These are phyloP conservation scores for Scaptomyza hsui DNA, from an alignment of 1,140 invertebrate species.

Conservation along the genomic window DNA sequence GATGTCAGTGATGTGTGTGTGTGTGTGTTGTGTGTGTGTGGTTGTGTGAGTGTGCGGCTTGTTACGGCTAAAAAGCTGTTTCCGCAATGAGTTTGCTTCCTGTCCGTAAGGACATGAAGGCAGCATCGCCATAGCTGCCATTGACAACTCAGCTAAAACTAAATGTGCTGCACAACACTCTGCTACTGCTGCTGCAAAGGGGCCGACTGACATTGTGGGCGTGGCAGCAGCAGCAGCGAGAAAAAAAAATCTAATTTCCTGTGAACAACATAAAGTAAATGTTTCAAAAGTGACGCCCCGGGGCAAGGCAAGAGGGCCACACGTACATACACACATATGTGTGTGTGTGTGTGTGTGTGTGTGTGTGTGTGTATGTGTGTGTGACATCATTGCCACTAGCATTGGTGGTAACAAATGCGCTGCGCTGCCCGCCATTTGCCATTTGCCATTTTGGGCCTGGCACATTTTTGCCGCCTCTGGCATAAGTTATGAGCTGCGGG, in stretches of 20 bases:
- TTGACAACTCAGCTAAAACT: constrained; percentile 77
- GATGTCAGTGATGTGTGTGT: constrained; percentile 19
- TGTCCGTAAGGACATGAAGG: constrained; percentile 75
- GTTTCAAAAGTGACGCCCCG: constrained; percentile 77
- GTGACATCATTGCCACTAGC: constrained; percentile 65
- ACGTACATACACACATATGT: constrained; percentile 6
- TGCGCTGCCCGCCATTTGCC: constrained; percentile 62
- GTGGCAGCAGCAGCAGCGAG: constrained; percentile 29
- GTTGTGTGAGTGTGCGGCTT: constrained; percentile 52
- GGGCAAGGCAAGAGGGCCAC: constrained; percentile 24
- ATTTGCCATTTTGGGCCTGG: constrained; percentile 54
- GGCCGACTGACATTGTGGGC: constrained; percentile 26
- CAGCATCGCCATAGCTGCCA: constrained; percentile 50
- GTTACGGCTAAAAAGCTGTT: constrained; percentile 80
- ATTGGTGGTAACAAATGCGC: constrained; percentile 73
- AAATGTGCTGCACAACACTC: constrained; percentile 64
- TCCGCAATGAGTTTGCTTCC: constrained; percentile 82
- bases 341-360: constrained; percentile 4
- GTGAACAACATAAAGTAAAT: constrained; percentile 82
- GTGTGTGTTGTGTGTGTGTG: constrained; percentile 13
- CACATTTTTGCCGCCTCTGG: constrained; percentile 50
- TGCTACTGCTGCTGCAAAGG: constrained; percentile 19
- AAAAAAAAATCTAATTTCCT: constrained; percentile 79
- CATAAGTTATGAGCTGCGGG: constrained; percentile 73
- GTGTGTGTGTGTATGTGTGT: constrained; percentile 40